Base-by-base conservation (phyloP, 2,888 invertebrate species). In the Ormyrus nitidulus region DNA sequence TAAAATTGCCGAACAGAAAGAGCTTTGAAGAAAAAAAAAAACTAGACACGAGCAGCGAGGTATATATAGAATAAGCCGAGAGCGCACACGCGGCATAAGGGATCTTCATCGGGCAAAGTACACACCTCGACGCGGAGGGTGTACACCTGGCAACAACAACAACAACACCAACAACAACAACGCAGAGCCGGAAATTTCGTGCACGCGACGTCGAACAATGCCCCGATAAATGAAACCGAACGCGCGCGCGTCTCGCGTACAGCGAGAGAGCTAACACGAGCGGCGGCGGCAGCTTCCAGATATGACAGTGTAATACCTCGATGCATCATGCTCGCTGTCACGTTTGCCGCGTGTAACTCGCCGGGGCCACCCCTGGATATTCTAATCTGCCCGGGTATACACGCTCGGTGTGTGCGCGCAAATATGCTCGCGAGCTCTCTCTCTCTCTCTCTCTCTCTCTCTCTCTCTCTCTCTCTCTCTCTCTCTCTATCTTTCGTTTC, bases 311-410 rank as follows among this genome's bases (percentile, higher is more conserved):
- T 79, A 79, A 79, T 79, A 79, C 74, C 73, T 69, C 79, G 79
- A 79, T 79, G 74, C 79, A 79, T 79, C 79, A 79, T 69, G 79
- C 79, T 73, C 73, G 79, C 73, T 74, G 79, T 72, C 78, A 61
- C 59, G 78, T 77, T 76, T 56, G 48, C 76, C 76, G 76, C 69
- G 13, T 46, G 66, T 68, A 68, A 53, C 11, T n/a, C 54, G 49
- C 44, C 44, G 61, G 53, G 6, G 19, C n/a, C 19, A 10, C 64
- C 58, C 68, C 11, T n/a, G 66, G 59, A 66, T 72, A 66, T 72
- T 78, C 78, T 78, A 78, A 78, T 78, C 78, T 73, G 72, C 70
- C 54, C 58, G 69, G 69, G 53, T 48, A 34, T 34, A n/a, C 53
- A 46, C 10, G 54, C 58, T 44, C 34, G 34, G 34, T 4, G 34